Evolutionary conservation across 2,888 invertebrate species (phyloP), one percentile per base, ranked within the genome.

Genomic region (Lepetodrilus schrolli): DNA sequence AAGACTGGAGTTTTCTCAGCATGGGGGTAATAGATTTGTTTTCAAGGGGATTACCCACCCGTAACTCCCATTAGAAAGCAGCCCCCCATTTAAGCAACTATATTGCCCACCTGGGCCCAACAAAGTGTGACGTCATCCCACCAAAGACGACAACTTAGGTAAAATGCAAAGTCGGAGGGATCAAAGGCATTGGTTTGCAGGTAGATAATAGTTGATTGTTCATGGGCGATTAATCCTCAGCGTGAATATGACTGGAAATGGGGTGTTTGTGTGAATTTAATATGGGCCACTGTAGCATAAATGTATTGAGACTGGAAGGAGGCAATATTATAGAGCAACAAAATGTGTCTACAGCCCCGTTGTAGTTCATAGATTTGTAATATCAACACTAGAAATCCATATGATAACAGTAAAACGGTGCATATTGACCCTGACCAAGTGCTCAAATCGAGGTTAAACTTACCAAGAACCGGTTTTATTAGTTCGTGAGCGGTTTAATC

Each of bases 301-400:
- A 58, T 58, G 58, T 58, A 58, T 23, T 58, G 58, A 58, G 34
- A 58, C 58, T 30, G 30, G 58, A 34, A 34, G 58, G 58, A 58
- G 58, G 58, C 26, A 17, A 23, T n/a, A 58, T 58, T 58, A 58
- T 34, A 30, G 58, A 58, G 30, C 30, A 10, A 58, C 58, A 23
- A 58, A 58, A 58, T 58, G 17, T 26, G 30, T 30, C 58, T n/a
- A 17, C 58, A 34, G 30, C 34, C 58, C 58, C 26, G 30, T 34
- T 5, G 58, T 58, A 58, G 58, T 58, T 58, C 58, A 58, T 58
- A 58, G 58, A 58, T 58, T 58, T 58, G 58, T 58, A 58, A 58
- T 58, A 58, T 58, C 58, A 58, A 23, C 58, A 58, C 58, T 34
- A 58, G 58, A 30, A 23, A 58, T 58, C 58, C 58, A 30, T 30